Conservation (phyloP, 2,797 vertebrate species). For the Babyrousa celebensis region DNA sequence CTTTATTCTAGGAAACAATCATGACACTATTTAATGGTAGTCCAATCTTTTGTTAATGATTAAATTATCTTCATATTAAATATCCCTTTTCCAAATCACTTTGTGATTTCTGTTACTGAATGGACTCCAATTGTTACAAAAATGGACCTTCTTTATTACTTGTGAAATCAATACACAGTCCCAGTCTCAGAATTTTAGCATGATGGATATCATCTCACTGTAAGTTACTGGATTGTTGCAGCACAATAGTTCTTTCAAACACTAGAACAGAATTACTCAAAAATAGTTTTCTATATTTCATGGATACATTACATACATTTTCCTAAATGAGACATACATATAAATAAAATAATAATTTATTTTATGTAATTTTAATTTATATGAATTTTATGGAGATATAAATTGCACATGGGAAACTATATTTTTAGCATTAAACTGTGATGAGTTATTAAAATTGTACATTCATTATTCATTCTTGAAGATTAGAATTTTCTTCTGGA, state of each 20-base stretch:
- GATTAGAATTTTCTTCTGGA: not conserved
- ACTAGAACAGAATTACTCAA: not conserved
- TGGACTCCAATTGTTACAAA: not conserved
- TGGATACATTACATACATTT: not conserved
- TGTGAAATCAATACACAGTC: not conserved
- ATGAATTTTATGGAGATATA: not conserved
- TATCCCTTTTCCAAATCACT: not conserved
- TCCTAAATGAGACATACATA: not conserved
- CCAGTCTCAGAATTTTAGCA: not conserved
- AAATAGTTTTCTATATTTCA: not conserved
- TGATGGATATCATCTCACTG: not conserved
- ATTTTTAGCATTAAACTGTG: not conserved
- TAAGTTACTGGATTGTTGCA: not conserved
- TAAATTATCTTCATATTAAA: not conserved
- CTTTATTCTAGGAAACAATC: not conserved
- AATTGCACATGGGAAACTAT: not conserved
- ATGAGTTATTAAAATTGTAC: not conserved
- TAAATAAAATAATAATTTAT: not conserved
- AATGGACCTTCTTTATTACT: not conserved
- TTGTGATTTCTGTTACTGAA: not conserved
- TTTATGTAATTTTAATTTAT: not conserved
- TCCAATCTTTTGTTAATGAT: not conserved
- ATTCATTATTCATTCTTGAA: not conserved
- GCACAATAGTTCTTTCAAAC: constrained; percentile 7
- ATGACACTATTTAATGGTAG: not conserved